Percentiles rank a stretch among this genome's conserved stretches.
phyloP scores from a whole-genome alignment of 2,888 invertebrate species.

The Plutella xylostella region DNA sequence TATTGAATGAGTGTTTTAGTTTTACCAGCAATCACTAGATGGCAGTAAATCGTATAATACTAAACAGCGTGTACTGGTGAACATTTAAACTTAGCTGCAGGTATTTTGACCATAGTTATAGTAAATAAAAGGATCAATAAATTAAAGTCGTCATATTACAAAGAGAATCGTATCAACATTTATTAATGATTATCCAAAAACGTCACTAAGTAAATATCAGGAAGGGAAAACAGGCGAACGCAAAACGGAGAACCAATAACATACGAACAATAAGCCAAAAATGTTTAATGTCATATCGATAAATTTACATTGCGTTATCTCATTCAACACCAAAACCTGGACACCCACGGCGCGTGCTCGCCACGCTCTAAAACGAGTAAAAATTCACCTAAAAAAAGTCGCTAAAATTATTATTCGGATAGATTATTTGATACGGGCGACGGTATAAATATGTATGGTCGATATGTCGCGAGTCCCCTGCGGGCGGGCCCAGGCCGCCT shows the following conservation, averaged over 20 bases:
- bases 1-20: no score
- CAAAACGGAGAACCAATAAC: conserved; percentile 55
- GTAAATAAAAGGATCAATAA: no score
- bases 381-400: conserved; percentile 62
- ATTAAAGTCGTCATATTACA: no score
- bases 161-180: no score
- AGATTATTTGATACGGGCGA: conserved; percentile 22
- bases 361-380: conserved; percentile 68
- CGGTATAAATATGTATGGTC: conserved; percentile 10
- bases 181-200: no score
- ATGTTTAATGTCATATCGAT: conserved; percentile 67
- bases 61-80: no score
- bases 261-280: conserved; percentile 69
- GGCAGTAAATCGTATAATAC: no score
- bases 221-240: no score
- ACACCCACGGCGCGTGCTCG: conserved; percentile 57
- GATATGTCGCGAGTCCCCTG: conserved; percentile 29
- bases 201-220: no score
- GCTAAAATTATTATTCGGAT: conserved; percentile 54
- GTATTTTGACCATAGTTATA: no score
- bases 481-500: conserved; percentile 36
- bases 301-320: conserved; percentile 64
- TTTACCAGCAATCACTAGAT: no score
- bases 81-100: no score
- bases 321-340: conserved; percentile 57